Percentiles rank a stretch among this genome's conserved stretches.
phyloP scores from a whole-genome alignment of 2,888 invertebrate species.

The Yponomeuta evonymella region DNA sequence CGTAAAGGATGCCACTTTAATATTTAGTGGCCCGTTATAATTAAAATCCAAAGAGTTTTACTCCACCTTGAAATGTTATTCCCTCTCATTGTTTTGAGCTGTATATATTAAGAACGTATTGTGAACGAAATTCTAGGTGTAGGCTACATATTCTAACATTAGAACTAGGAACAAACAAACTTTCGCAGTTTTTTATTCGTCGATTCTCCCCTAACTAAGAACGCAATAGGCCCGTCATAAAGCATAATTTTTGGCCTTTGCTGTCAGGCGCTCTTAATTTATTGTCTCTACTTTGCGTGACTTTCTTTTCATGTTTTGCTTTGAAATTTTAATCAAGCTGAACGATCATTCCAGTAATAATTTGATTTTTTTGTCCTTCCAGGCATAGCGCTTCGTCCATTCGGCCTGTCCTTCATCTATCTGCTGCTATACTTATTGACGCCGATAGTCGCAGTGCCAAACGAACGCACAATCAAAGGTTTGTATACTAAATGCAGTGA shows the following conservation, averaged over 20 bases:
- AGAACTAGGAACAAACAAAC: no score
- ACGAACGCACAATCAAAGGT: slow-evolving; percentile 73
- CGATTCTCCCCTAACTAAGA: no score
- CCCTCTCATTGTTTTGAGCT: no score
- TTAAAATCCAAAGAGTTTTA: no score
- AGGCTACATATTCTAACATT: no score
- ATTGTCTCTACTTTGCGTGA: not conserved
- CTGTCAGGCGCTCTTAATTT: not conserved
- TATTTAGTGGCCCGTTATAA: no score
- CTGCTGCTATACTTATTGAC: slow-evolving; percentile 85
- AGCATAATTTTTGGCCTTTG: not conserved
- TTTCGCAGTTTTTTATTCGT: no score
- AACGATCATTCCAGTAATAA: not conserved
- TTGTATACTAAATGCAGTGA: not conserved
- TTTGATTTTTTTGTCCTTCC: slow-evolving; percentile 45
- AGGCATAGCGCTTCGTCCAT: slow-evolving; percentile 90
- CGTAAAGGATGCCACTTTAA: no score
- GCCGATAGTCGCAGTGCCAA: slow-evolving; percentile 85
- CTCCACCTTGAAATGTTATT: no score
- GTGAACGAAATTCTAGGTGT: no score
- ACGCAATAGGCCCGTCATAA: not conserved
- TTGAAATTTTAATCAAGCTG: not conserved
- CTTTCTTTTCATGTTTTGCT: not conserved
- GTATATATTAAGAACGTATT: no score
- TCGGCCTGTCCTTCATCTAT: slow-evolving; percentile 86